Conservation (phyloP, 2,888 invertebrate genomes). For the Brachyopa scutellaris region DNA sequence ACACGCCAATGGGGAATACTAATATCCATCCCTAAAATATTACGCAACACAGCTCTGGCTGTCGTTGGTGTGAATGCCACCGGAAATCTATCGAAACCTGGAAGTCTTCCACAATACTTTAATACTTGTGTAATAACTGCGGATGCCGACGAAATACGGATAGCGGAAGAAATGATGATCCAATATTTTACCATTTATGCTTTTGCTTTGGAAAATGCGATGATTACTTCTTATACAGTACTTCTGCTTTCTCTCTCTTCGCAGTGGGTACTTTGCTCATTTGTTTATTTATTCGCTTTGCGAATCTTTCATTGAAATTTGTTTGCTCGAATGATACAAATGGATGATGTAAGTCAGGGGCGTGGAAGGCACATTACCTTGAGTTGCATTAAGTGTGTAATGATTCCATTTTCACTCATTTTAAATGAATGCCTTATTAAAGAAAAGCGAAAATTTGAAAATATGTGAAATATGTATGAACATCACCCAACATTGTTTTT, state of each 20-base stretch:
- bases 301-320: conserved; percentile 31
- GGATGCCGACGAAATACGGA: neutral
- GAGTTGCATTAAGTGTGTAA: conserved; percentile 18
- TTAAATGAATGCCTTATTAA: neutral
- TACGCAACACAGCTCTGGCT: conserved; percentile 13
- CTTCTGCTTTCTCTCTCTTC: neutral
- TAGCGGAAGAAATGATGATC: conserved; percentile 33
- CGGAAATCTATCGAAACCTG: conserved; percentile 19
- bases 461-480: no score
- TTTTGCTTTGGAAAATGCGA: conserved; percentile 11
- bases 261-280: neutral
- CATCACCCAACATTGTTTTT: no score
- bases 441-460: conserved; percentile 2
- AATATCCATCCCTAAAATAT: conserved; percentile 26
- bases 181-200: conserved; percentile 50
- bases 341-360: conserved; percentile 19
- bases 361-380: conserved; percentile 1
- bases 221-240: conserved; percentile 3
- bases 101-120: conserved; percentile 5
- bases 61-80: neutral
- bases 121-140: conserved; percentile 8
- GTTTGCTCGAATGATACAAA: conserved; percentile 25
- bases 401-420: conserved; percentile 26
- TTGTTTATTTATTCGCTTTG: conserved; percentile 41
- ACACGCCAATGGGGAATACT: conserved; percentile 40